Evolutionary conservation across 2,888 invertebrate species (phyloP), one percentile per base, ranked within the genome.

Genomic region (Pseudococcus longispinus): DNA sequence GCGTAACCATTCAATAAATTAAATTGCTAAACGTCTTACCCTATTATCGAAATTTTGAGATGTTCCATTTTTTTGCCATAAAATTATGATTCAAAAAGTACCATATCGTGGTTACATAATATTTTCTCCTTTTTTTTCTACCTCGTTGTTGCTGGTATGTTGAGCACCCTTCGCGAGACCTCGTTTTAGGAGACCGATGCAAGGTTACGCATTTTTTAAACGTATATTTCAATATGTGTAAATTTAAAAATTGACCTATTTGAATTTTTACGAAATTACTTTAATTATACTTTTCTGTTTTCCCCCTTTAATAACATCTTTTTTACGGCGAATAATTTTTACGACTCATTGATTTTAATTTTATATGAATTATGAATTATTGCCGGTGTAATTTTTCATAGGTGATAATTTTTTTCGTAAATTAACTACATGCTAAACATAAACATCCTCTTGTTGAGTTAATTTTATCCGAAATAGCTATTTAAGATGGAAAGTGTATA

Each of bases 1-100:
- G 85, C 85, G 85, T 85, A 85, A 70, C 85, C 70, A 32, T 37
- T 85, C 85, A 70, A 70, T 85, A 85, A 85, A 85, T 85, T 70
- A 85, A 85, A 85, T 85, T 85, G 85, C 65, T 44, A 70, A 85
- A 55, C 46, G 85, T 85, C 85, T 60, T 65, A 26, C 85, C 70
- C 70, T 42, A 70, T 85, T 85, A 85, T 85, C 60, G 70, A 85
- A 85, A 85, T 70, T 85, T 70, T 85, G 42, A 85, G 85, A 85
- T 70, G 70, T 65, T 85, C 85, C 42, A 85, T 70, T 74, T 84
- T 20, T 46, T 46, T 18, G 18, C 46, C 37, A 55, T 55, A 80
- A 80, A 80, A 80, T 80, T 42, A 80, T 80, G 32, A 80, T 80
- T 80, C 20, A 29, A 37, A 20, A 42, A 18, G 60, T 60, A 60